Percentiles rank a stretch among this genome's conserved stretches.
phyloP scores from a whole-genome alignment of 2,113 vertebrate species.

The Rhabdomys dilectus region DNA sequence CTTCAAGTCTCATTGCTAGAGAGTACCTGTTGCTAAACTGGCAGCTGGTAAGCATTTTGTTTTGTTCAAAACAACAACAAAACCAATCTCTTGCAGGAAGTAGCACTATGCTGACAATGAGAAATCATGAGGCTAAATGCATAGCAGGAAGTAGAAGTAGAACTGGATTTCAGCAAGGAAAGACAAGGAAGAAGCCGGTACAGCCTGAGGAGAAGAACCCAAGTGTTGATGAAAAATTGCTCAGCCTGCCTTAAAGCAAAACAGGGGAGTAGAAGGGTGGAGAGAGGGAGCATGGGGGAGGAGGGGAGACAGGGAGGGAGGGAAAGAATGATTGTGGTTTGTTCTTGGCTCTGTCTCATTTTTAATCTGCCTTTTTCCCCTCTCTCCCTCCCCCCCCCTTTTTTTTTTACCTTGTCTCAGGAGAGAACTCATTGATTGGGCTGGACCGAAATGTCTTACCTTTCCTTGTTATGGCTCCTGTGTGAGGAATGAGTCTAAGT shows the following conservation, averaged over 20 bases:
- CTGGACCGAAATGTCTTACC: conserved; percentile 77
- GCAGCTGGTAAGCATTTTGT: conserved; percentile 65
- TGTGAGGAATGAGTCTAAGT: conserved; percentile 69
- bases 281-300: too few species aligned
- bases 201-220: conserved; percentile 45
- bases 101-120: conserved; percentile 67
- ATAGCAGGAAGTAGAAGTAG: conserved; percentile 80
- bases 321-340: background rate
- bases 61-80: conserved; percentile 54
- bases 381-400: conserved; percentile 80
- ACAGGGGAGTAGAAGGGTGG: background rate
- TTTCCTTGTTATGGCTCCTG: conserved; percentile 70
- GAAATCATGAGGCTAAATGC: conserved; percentile 77
- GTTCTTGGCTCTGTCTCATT: conserved; percentile 77
- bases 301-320: background rate
- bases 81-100: conserved; percentile 59
- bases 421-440: conserved; percentile 74
- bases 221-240: conserved; percentile 84
- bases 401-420: conserved; percentile 71
- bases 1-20: conserved; percentile 59
- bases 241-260: conserved; percentile 73
- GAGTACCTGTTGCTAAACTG: conserved; percentile 79
- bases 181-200: conserved; percentile 77
- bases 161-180: conserved; percentile 72
- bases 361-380: conserved; percentile 75